phyloP scores from a whole-genome alignment of 2,797 vertebrate genomes.

The Lepus townsendii region DNA sequence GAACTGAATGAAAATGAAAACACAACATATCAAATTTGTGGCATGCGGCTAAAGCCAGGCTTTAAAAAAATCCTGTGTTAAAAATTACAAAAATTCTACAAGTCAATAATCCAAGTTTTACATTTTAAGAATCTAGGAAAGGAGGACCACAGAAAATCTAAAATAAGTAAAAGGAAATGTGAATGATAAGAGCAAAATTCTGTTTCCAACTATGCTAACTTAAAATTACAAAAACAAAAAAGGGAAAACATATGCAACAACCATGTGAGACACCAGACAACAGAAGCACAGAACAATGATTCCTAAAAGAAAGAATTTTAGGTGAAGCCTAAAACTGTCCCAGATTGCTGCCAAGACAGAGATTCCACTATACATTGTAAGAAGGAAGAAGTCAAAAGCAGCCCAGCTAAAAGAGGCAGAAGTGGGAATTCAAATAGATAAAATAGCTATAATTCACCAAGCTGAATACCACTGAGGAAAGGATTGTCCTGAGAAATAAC shows the following conservation, averaged over 20 bases:
- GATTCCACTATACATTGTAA: not conserved
- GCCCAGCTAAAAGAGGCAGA: not conserved
- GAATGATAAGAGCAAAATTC: slow-evolving; percentile 19
- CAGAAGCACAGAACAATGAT: not conserved
- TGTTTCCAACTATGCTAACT: not conserved
- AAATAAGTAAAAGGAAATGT: not conserved
- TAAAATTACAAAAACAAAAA: not conserved
- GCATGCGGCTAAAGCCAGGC: not conserved
- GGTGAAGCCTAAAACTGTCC: not conserved
- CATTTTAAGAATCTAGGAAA: not conserved
- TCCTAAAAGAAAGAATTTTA: not conserved
- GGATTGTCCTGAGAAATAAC: not conserved
- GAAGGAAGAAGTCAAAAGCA: not conserved
- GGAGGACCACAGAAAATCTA: not conserved
- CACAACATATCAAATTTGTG: not conserved
- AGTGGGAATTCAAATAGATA: not conserved
- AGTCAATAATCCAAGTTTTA: not conserved
- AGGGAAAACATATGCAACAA: not conserved
- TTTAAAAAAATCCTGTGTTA: not conserved
- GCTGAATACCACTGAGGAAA: not conserved
- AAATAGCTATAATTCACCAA: not conserved
- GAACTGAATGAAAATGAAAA: not conserved
- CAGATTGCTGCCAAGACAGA: not conserved
- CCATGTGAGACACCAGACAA: slow-evolving; percentile 10
- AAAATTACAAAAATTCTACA: slow-evolving; percentile 27